A percentile compares a stretch with the other conserved stretches of the same genome.
Conservation (phyloP, 2,113 vertebrate species). For the Anser cygnoides region DNA sequence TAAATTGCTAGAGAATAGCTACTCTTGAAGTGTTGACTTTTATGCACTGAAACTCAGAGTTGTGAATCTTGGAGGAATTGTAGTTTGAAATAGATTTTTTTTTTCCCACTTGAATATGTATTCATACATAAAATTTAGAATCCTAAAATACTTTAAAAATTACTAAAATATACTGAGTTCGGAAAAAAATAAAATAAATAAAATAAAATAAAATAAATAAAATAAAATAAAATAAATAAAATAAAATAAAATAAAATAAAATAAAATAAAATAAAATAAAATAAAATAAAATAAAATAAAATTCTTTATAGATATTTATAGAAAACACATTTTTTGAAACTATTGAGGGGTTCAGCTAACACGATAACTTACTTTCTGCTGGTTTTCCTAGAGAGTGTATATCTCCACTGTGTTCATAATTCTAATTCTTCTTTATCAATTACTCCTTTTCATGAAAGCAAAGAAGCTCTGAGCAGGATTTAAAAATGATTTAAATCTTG, state of each 20-base stretch:
- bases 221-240: too few species aligned
- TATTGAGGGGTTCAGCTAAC: not conserved
- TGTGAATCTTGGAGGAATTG: not conserved
- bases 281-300: too few species aligned
- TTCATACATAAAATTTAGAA: not conserved
- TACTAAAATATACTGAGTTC: not conserved
- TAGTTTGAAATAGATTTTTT: not conserved
- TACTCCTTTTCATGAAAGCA: not conserved
- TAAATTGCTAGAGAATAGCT: not conserved
- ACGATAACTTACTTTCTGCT: not conserved
- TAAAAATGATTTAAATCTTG: conserved; percentile 23
- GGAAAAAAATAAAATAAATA: not conserved
- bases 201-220: too few species aligned
- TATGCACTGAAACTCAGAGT: not conserved
- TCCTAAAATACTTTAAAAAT: conserved; percentile 24
- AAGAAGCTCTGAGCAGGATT: not conserved
- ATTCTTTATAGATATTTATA: not conserved
- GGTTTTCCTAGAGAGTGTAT: not conserved
- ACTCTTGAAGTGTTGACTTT: not conserved
- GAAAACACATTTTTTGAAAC: not conserved
- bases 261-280: too few species aligned
- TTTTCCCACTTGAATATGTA: not conserved
- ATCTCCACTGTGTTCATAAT: not conserved
- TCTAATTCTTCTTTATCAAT: not conserved
- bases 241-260: too few species aligned